Conservation (phyloP, 2,888 invertebrate genomes). For the Antheraea assamensis region DNA sequence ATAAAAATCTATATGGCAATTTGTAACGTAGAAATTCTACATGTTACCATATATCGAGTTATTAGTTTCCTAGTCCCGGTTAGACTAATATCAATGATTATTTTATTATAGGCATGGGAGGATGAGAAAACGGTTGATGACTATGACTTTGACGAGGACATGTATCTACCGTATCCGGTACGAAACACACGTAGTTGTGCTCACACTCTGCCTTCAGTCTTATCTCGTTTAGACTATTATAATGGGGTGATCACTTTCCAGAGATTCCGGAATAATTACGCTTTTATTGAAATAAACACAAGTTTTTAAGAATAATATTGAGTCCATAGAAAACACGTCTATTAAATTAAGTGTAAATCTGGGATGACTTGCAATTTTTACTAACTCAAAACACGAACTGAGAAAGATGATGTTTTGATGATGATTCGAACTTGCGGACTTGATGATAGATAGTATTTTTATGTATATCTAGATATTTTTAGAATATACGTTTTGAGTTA, state of each 20-base stretch:
- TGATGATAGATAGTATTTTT: not conserved
- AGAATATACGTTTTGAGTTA: not conserved
- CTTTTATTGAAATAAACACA: not conserved
- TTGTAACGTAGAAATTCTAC: no score
- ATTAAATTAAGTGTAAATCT: not conserved
- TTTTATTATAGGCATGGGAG: constrained; percentile 74
- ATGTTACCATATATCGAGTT: no score
- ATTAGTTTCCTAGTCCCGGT: no score
- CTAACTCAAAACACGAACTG: not conserved
- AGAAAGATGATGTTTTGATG: no score
- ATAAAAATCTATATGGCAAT: no score
- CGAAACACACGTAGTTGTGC: constrained; percentile 32
- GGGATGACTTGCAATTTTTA: not conserved
- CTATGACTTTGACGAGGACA: constrained; percentile 69
- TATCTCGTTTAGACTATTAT: not conserved
- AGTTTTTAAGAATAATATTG: not conserved
- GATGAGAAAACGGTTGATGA: constrained; percentile 72
- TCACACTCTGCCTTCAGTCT: not conserved
- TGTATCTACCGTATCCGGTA: constrained; percentile 69
- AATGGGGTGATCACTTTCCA: not conserved
- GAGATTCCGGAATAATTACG: not conserved
- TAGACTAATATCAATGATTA: constrained; percentile 19
- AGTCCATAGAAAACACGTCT: not conserved
- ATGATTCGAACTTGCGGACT: no score
- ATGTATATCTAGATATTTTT: not conserved